Evolutionary conservation across 1,140 invertebrate genomes (phyloP), one percentile per base, ranked within the genome.

Genomic region (Drosophila miranda): DNA sequence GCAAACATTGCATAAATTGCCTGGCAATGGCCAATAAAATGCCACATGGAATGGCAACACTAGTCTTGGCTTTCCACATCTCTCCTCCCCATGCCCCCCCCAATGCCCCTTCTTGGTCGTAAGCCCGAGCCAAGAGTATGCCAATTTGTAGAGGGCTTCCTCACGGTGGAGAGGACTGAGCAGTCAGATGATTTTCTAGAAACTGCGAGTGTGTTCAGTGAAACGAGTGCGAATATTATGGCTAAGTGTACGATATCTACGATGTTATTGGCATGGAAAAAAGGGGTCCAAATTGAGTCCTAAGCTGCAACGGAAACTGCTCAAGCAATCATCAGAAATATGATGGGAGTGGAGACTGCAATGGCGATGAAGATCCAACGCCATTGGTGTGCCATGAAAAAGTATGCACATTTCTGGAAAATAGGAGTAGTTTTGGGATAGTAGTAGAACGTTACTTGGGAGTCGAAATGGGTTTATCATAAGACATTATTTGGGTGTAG

Each of bases 1-100:
- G 78, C 79, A 79, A 69, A 84, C 64, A 72, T 79, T 72, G 80
- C 80, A 84, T 84, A 80, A 83, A 84, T 84, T 80, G 67, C 59
- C 48, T 63, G 62, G 61, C 66, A 84, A 75, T 84, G 66, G 61
- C 71, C 80, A 84, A 78, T 80, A 72, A 83, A 83, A 83, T 79
- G 71, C 58, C 71, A 60, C 55, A 83, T 63, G 79, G 69, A 81
- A 78, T 48, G 70, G 64, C 70, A 74, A 73, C 58, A 72, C 67
- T 64, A 82, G 58, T 73, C 57, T 49, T 66, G 41, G 66, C 38
- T 61, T 50, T 67, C 48, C 42, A 42, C 38, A 23, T 34, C 54
- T 28, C 34, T 26, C 44, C 28, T 23, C 52, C 16, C 16, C 16
- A 16, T 16, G 16, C 16, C 16, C 16, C 16, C 16, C 16, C 16